Evolutionary conservation across 2,113 vertebrate genomes (phyloP).

Genomic region (Tenrec ecaudatus): DNA sequence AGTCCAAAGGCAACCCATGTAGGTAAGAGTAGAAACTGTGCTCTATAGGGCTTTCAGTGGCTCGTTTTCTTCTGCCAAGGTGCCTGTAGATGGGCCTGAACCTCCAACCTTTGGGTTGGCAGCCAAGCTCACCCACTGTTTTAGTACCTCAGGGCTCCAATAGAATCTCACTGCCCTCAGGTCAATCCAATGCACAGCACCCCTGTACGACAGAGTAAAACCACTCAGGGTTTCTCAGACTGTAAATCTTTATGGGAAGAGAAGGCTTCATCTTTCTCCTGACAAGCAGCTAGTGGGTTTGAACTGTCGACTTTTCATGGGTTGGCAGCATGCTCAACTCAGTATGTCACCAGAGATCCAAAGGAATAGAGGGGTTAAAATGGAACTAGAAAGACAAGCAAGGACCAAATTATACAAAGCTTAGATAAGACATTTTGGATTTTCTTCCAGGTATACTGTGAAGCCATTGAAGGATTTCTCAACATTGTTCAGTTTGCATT

Average conservation of each 20-base stretch:
- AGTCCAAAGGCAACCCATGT: background rate
- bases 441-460: constrained; percentile 15
- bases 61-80: background rate
- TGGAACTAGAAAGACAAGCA: background rate
- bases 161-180: background rate
- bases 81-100: background rate
- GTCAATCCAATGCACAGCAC: no score
- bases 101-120: background rate
- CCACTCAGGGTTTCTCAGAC: no score
- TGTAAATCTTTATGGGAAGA: no score
- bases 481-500: background rate
- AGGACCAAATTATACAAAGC: no score
- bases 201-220: no score
- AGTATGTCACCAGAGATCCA: no score
- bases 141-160: background rate
- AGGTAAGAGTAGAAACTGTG: background rate
- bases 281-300: no score
- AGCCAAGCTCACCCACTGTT: background rate
- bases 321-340: no score
- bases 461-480: background rate
- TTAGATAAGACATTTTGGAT: background rate
- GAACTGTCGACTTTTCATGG: no score
- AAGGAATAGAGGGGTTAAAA: background rate
- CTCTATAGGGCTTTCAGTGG: background rate
- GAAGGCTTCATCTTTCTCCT: no score